These are phyloP conservation scores for Tineola bisselliella DNA, from an alignment of 2,888 invertebrate genomes.

Conservation along the genomic window DNA sequence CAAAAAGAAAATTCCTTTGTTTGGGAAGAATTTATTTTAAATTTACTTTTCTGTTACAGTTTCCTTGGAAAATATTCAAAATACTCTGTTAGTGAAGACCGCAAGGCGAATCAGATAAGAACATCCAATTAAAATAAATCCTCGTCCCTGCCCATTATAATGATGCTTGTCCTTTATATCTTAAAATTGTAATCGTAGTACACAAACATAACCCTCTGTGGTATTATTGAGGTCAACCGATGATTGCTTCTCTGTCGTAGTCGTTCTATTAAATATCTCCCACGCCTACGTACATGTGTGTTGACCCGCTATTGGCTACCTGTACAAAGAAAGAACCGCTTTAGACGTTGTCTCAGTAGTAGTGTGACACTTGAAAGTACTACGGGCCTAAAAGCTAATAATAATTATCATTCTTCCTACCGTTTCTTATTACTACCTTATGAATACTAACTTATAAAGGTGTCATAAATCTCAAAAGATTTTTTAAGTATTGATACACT, in stretches of 20 bases:
- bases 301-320: no score
- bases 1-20: slow-evolving; percentile 3
- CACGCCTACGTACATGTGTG: neutral
- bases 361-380: no score
- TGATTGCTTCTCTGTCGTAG: neutral
- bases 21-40: neutral
- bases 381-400: no score
- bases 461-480: neutral
- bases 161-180: slow-evolving; percentile 9
- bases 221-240: slow-evolving; percentile 1
- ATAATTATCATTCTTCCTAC: no score
- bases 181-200: neutral
- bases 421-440: no score
- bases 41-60: neutral
- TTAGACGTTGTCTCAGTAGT: no score
- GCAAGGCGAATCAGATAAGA: slow-evolving; percentile 11
- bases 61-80: neutral
- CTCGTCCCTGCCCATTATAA: slow-evolving; percentile 7
- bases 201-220: neutral
- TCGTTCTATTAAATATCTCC: neutral
- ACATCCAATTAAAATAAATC: slow-evolving; percentile 13
- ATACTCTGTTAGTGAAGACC: neutral
- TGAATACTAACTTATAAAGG: no score
- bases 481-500: neutral
- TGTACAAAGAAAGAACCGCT: no score